phyloP scores from a whole-genome alignment of 2,888 invertebrate genomes.

The Synanthedon formicaeformis region DNA sequence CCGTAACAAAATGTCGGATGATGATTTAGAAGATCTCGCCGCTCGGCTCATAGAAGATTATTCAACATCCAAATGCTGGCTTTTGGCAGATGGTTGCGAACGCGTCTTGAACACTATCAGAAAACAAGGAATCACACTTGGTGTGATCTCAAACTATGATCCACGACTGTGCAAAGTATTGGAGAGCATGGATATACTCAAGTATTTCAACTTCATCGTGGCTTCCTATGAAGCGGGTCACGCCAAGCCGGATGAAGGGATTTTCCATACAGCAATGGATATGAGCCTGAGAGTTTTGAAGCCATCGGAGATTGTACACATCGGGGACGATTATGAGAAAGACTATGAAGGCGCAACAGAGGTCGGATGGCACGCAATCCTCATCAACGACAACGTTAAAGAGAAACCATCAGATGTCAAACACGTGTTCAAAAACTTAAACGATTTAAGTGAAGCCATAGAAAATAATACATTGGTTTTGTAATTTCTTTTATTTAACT shows the following conservation, averaged over 20 bases:
- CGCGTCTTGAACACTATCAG: conserved; percentile 74
- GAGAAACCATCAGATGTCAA: conserved; percentile 17
- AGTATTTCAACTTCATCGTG: conserved; percentile 83
- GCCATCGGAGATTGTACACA: conserved; percentile 79
- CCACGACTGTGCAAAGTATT: conserved; percentile 80
- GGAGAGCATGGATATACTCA: conserved; percentile 72
- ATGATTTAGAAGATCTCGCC: conserved; percentile 51
- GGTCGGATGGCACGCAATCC: conserved; percentile 80
- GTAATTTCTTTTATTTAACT: too few species aligned
- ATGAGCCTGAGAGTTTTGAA: conserved; percentile 44
- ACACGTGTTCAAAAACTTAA: conserved; percentile 36
- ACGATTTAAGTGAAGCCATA: conserved; percentile 27
- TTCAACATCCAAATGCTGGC: conserved; percentile 80
- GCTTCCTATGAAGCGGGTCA: conserved; percentile 80
- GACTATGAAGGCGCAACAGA: conserved; percentile 84
- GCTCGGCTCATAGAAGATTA: conserved; percentile 76
- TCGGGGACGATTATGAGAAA: conserved; percentile 81
- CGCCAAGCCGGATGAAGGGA: conserved; percentile 80
- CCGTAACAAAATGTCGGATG: conserved; percentile 50
- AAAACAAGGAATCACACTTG: conserved; percentile 63
- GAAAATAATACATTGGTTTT: conserved; percentile 10
- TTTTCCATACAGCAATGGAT: conserved; percentile 76
- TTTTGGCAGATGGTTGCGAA: conserved; percentile 71
- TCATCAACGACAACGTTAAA: conserved; percentile 22
- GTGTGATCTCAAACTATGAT: conserved; percentile 91